Percentiles rank a stretch among this genome's conserved stretches.
Conservation (phyloP, 2,888 invertebrate species). For the Boloria selene region DNA sequence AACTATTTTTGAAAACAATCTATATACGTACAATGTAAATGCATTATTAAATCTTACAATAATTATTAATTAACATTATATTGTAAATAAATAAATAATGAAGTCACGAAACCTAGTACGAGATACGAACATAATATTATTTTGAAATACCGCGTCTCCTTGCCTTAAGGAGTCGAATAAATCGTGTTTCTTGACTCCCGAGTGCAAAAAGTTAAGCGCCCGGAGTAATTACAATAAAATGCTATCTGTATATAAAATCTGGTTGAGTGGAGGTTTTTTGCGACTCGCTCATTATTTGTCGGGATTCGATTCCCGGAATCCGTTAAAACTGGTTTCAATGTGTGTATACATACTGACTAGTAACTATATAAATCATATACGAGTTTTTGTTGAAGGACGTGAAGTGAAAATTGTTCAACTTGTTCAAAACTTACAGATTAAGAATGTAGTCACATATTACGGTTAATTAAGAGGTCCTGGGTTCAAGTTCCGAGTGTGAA, state of each 20-base stretch:
- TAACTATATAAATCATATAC: slow-evolving; percentile 4
- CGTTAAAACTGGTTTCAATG: slow-evolving; percentile 4
- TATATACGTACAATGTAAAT: too few relatives aligned
- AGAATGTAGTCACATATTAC: too few relatives aligned
- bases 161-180: slow-evolving; percentile 12
- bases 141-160: not conserved
- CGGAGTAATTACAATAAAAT: slow-evolving; percentile 35
- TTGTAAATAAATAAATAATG: not conserved
- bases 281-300: slow-evolving; percentile 16
- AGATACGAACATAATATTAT: not conserved
- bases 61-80: not conserved
- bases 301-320: slow-evolving; percentile 20
- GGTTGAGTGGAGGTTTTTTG: slow-evolving; percentile 14
- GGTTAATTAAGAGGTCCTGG: too few relatives aligned
- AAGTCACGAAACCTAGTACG: not conserved
- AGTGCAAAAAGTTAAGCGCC: slow-evolving; percentile 9
- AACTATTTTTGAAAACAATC: too few relatives aligned
- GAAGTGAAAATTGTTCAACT: not conserved
- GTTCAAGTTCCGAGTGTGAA: too few relatives aligned
- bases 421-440: too few relatives aligned
- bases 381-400: not conserved
- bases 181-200: slow-evolving; percentile 8
- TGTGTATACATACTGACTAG: not conserved
- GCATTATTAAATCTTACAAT: too few relatives aligned
- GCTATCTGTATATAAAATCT: slow-evolving; percentile 34